These are phyloP conservation scores for Hypothenemus hampei DNA, from an alignment of 1,140 invertebrate species.

Conservation along the genomic window DNA sequence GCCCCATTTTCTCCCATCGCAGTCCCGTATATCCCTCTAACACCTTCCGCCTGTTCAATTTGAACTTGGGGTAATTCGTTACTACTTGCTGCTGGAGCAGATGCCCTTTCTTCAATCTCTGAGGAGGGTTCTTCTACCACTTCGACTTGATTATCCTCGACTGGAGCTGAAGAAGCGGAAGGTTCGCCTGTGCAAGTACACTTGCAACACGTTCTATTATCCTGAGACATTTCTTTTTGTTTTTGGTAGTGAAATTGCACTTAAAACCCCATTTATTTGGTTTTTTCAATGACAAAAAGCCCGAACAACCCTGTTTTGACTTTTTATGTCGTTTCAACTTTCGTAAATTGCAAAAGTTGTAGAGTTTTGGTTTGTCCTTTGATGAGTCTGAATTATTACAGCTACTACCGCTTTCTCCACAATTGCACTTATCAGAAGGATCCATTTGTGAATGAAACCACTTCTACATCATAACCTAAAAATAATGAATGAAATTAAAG, in stretches of 20 bases:
- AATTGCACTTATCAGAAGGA: too few species aligned
- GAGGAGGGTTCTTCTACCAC: neutral
- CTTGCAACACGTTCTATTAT: conserved; percentile 52
- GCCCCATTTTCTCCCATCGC: conserved; percentile 22
- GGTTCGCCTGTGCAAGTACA: conserved; percentile 60
- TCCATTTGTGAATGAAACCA: too few species aligned
- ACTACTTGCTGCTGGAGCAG: neutral
- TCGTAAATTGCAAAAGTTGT: too few species aligned
- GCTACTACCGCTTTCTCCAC: too few species aligned
- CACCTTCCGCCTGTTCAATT: conserved; percentile 27
- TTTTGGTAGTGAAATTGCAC: conserved; percentile 53
- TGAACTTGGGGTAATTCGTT: conserved; percentile 19
- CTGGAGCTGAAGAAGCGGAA: too few species aligned
- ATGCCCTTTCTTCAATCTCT: neutral
- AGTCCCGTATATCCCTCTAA: conserved; percentile 34
- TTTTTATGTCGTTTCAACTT: too few species aligned
- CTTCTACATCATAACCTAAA: too few species aligned
- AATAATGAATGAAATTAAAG: too few species aligned
- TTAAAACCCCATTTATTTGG: conserved; percentile 58
- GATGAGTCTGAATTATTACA: too few species aligned
- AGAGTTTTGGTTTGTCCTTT: too few species aligned
- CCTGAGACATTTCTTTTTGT: conserved; percentile 50
- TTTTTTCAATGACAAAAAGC: conserved; percentile 51
- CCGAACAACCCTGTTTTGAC: too few species aligned
- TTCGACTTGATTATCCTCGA: conserved; percentile 36